phyloP scores from a whole-genome alignment of 2,797 vertebrate species.

The Gymnothorax reevesii region DNA sequence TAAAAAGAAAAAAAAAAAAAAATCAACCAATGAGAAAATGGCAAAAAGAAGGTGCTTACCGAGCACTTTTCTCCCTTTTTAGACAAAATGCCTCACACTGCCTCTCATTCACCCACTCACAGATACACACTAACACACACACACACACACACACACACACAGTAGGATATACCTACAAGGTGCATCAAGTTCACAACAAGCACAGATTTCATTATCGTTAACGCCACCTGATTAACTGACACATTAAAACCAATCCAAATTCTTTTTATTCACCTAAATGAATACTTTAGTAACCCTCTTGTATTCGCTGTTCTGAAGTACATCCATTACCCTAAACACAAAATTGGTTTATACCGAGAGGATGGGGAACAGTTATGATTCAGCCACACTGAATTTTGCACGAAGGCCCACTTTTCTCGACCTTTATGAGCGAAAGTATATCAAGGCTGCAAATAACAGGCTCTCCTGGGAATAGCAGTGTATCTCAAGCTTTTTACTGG shows the following conservation, averaged over 20 bases:
- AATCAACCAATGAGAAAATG: not conserved
- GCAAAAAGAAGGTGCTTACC: no score
- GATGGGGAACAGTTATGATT: not conserved
- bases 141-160: no score
- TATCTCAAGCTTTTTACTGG: not conserved
- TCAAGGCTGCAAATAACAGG: not conserved
- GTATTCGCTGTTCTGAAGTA: not conserved
- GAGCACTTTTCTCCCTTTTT: no score
- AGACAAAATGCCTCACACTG: no score
- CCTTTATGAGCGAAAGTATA: not conserved
- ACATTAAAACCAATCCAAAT: not conserved
- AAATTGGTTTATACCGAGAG: not conserved
- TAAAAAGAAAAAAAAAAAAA: no score
- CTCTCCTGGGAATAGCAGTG: not conserved
- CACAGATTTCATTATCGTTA: not conserved
- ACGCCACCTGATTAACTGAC: not conserved
- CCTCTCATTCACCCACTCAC: no score
- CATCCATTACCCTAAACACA: not conserved
- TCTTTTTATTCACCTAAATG: not conserved
- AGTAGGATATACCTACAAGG: not conserved
- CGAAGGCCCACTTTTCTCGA: not conserved
- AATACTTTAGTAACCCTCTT: not conserved
- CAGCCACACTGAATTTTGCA: not conserved
- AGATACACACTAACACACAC: no score
- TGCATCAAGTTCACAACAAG: not conserved